Conservation (phyloP, 2,113 vertebrate species). For the Panthera tigris region DNA sequence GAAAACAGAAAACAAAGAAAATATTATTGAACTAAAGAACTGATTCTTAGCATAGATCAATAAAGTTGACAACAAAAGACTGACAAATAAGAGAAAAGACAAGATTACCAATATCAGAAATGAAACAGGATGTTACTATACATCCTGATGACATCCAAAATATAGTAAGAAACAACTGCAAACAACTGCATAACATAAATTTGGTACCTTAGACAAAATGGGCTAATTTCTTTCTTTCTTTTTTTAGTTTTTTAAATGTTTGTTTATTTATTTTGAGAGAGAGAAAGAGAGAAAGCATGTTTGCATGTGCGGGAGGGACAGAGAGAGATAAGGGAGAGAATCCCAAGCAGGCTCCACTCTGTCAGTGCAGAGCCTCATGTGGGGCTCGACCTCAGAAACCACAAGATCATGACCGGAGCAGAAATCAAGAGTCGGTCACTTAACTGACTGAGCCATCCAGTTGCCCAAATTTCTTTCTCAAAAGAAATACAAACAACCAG, state of each 20-base stretch:
- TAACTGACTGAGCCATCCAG: too few relatives aligned
- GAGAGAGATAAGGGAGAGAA: too few relatives aligned
- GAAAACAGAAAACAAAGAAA: neutral
- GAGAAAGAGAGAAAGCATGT: too few relatives aligned
- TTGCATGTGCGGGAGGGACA: too few relatives aligned
- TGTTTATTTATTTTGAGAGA: too few relatives aligned
- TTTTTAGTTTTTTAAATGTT: too few relatives aligned
- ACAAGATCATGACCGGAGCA: too few relatives aligned
- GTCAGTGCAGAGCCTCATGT: too few relatives aligned
- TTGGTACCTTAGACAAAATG: neutral
- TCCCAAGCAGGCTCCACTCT: too few relatives aligned
- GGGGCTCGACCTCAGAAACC: too few relatives aligned
- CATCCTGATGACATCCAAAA: neutral
- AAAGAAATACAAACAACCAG: neutral
- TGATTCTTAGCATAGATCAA: neutral
- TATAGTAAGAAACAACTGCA: neutral
- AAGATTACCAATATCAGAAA: neutral
- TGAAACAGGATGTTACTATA: neutral
- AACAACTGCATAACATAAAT: neutral
- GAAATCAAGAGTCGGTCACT: too few relatives aligned
- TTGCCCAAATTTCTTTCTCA: neutral
- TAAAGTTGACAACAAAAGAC: neutral
- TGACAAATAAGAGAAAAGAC: neutral
- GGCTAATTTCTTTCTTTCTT: neutral
- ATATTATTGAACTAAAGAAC: neutral